Conservation (phyloP, 2,113 vertebrate genomes). For the Lamprotornis superbus region DNA sequence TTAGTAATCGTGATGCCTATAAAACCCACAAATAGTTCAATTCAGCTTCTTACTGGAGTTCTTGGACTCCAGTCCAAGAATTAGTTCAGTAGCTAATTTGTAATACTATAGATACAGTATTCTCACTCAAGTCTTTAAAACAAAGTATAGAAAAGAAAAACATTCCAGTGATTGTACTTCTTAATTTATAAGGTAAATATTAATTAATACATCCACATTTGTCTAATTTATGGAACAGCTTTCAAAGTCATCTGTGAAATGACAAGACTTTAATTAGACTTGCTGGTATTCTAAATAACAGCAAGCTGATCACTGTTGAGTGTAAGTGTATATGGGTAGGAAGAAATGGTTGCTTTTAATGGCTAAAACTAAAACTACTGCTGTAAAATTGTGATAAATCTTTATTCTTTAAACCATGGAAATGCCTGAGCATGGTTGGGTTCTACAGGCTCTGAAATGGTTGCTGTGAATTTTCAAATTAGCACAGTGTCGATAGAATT, state of each 20-base stretch:
- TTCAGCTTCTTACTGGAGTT: neutral
- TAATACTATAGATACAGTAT: neutral
- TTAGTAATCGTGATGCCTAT: neutral
- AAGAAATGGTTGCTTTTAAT: neutral
- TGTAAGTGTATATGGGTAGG: neutral
- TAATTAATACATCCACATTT: neutral
- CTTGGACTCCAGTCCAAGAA: neutral
- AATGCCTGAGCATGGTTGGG: neutral
- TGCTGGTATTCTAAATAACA: neutral
- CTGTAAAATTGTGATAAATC: neutral
- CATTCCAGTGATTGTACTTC: neutral
- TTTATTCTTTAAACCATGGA: neutral
- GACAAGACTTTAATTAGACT: neutral
- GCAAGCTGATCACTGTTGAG: neutral
- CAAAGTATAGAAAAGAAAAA: neutral
- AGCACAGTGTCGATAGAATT: accelerated
- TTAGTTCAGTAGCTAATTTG: neutral
- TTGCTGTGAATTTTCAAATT: neutral
- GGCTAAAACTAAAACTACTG: neutral
- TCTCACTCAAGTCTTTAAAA: neutral
- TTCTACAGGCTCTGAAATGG: neutral
- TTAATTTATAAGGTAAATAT: neutral
- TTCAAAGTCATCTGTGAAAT: neutral
- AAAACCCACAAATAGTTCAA: neutral
- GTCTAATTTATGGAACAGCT: neutral